Conservation (phyloP, 2,888 invertebrate species). For the Zaprionus bogoriensis region DNA sequence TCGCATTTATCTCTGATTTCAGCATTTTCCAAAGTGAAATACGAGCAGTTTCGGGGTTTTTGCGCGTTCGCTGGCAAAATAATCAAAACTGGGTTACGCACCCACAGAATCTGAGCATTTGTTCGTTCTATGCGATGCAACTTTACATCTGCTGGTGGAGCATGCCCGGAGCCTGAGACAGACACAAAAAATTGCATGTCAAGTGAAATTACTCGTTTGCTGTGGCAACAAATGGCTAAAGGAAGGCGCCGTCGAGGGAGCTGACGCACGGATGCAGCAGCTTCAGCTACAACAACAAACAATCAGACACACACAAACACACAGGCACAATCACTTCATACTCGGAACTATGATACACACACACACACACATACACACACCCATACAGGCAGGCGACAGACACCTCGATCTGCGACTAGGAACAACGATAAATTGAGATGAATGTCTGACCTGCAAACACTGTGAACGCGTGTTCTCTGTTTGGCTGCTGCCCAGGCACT, state of each 20-base stretch:
- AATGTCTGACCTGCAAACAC: slow-evolving; percentile 47
- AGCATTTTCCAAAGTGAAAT: slow-evolving; percentile 46
- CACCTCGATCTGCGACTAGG: slow-evolving; percentile 67
- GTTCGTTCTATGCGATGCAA: slow-evolving; percentile 40
- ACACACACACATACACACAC: too few relatives aligned
- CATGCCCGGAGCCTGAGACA: not conserved
- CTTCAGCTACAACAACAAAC: slow-evolving; percentile 9
- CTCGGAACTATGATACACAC: slow-evolving; percentile 46
- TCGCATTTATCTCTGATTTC: slow-evolving; percentile 25
- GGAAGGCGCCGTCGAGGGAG: slow-evolving; percentile 10
- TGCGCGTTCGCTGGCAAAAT: slow-evolving; percentile 36
- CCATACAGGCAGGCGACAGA: too few relatives aligned
- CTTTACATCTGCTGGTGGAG: slow-evolving; percentile 53
- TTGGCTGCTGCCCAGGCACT: slow-evolving; percentile 16
- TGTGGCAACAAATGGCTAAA: slow-evolving; percentile 35
- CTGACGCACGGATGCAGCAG: slow-evolving; percentile 19
- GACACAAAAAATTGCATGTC: slow-evolving; percentile 67
- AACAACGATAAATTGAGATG: slow-evolving; percentile 74
- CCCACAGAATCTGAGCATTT: slow-evolving; percentile 8
- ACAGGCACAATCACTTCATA: slow-evolving; percentile 2
- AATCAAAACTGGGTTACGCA: slow-evolving; percentile 47
- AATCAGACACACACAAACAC: slow-evolving; percentile 11
- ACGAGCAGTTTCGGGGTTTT: slow-evolving; percentile 31
- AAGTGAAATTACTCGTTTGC: slow-evolving; percentile 73
- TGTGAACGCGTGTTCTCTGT: not conserved